Conservation (phyloP, 2,797 vertebrate species). For the Amniataba percoides region DNA sequence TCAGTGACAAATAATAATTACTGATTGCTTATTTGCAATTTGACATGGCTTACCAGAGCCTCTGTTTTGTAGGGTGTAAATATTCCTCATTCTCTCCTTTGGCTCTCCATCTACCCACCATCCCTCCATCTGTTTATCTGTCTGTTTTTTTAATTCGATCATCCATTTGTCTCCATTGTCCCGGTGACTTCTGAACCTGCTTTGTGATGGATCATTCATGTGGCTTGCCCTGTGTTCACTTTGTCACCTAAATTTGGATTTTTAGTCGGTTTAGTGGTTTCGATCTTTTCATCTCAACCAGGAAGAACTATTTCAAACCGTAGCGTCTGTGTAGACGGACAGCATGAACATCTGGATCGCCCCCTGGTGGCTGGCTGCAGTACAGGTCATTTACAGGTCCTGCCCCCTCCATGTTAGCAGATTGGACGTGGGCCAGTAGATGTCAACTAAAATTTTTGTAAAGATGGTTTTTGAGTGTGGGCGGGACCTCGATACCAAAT, state of each 20-base stretch:
- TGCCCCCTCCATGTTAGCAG: too few relatives aligned
- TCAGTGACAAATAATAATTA: not conserved
- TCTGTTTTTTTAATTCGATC: slow-evolving; percentile 43
- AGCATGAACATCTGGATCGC: too few relatives aligned
- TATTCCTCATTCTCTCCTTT: slow-evolving; percentile 73
- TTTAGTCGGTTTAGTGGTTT: not conserved
- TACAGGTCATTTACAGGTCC: too few relatives aligned
- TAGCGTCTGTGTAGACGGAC: too few relatives aligned
- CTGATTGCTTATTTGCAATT: slow-evolving; percentile 28
- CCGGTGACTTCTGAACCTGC: slow-evolving; percentile 50
- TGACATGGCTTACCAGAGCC: slow-evolving; percentile 19
- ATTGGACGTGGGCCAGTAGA: too few relatives aligned
- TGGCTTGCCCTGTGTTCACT: slow-evolving; percentile 45
- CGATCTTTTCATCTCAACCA: slow-evolving; percentile 1
- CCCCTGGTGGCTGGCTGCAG: too few relatives aligned
- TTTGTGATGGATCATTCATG: slow-evolving; percentile 42
- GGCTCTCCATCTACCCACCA: slow-evolving; percentile 61
- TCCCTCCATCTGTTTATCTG: slow-evolving; percentile 52
- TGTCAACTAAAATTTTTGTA: too few relatives aligned
- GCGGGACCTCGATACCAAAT: too few relatives aligned
- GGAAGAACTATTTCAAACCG: not conserved
- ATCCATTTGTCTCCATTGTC: slow-evolving; percentile 57
- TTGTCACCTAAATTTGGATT: slow-evolving; percentile 17
- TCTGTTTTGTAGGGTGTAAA: slow-evolving; percentile 30
- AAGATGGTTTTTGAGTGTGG: too few relatives aligned